These are phyloP conservation scores for Oncorhynchus clarkii DNA, from an alignment of 2,113 vertebrate species.

Conservation along the genomic window DNA sequence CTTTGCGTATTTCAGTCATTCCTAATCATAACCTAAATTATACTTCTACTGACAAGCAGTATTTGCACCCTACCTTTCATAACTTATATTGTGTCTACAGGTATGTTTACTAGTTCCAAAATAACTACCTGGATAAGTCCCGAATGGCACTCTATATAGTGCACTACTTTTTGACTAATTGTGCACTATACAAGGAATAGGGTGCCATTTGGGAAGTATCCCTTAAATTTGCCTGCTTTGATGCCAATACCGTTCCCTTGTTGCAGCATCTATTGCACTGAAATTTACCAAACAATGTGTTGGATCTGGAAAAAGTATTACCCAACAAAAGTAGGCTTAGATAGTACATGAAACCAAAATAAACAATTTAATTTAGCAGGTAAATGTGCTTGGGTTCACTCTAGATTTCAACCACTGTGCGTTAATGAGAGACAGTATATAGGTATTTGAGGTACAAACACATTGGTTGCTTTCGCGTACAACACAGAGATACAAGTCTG, in stretches of 20 bases:
- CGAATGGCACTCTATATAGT: no score
- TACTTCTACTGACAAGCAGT: not conserved
- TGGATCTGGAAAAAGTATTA: not conserved
- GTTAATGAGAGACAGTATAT: not conserved
- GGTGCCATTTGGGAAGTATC: no score
- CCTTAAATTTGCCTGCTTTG: no score
- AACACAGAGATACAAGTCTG: not conserved
- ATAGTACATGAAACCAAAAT: not conserved
- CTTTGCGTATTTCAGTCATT: not conserved
- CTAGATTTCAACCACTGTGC: not conserved
- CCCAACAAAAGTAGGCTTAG: not conserved
- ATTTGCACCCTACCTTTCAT: not conserved
- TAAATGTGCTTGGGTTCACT: slow-evolving; percentile 11
- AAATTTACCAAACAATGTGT: no score
- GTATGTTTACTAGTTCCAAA: not conserved
- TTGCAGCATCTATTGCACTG: no score
- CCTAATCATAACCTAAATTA: not conserved
- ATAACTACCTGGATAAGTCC: not conserved
- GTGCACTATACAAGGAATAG: no score
- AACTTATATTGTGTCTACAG: not conserved
- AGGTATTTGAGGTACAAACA: slow-evolving; percentile 5
- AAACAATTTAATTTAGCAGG: slow-evolving; percentile 10
- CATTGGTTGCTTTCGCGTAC: not conserved
- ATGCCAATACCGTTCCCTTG: no score
- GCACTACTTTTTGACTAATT: no score